These are phyloP conservation scores for Bujurquina vittata DNA, from an alignment of 2,113 vertebrate genomes.

Conservation along the genomic window DNA sequence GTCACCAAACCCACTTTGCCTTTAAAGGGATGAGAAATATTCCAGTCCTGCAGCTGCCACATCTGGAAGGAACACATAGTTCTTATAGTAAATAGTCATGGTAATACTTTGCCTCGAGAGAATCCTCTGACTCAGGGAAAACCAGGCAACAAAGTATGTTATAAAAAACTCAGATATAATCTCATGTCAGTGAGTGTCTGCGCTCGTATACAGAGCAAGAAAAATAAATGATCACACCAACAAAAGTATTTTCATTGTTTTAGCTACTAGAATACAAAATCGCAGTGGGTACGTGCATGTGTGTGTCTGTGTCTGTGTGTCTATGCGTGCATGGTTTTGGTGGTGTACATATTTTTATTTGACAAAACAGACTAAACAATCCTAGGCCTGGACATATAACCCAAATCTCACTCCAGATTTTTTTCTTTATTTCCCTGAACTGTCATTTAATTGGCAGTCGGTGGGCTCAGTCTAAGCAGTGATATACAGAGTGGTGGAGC, in stretches of 20 bases:
- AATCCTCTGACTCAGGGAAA: slow-evolving; percentile 46
- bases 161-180: neutral
- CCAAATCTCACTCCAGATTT: slow-evolving; percentile 52
- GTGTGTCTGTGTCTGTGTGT: slow-evolving; percentile 36
- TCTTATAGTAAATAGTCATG: slow-evolving; percentile 58
- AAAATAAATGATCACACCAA: slow-evolving; percentile 70
- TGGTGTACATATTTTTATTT: slow-evolving; percentile 78
- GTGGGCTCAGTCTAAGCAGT: slow-evolving; percentile 51
- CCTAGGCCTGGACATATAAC: slow-evolving; percentile 62
- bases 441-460: slow-evolving; percentile 57
- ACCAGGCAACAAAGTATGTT: neutral
- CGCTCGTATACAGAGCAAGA: slow-evolving; percentile 37
- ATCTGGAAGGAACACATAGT: slow-evolving; percentile 50
- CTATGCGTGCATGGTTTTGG: slow-evolving; percentile 26
- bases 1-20: slow-evolving; percentile 65
- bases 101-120: slow-evolving; percentile 47
- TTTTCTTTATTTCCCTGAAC: slow-evolving; percentile 41
- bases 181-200: neutral
- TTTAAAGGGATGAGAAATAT: slow-evolving; percentile 65
- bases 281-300: slow-evolving; percentile 47
- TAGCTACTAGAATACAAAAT: slow-evolving; percentile 63
- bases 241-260: slow-evolving; percentile 72
- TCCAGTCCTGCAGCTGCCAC: slow-evolving; percentile 56
- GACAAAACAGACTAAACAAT: slow-evolving; percentile 82
- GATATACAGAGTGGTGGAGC: slow-evolving; percentile 4